Conservation (phyloP, 37 sponge, comb jelly and placozoan genomes). For the Chondrilla cf. caribensis region DNA sequence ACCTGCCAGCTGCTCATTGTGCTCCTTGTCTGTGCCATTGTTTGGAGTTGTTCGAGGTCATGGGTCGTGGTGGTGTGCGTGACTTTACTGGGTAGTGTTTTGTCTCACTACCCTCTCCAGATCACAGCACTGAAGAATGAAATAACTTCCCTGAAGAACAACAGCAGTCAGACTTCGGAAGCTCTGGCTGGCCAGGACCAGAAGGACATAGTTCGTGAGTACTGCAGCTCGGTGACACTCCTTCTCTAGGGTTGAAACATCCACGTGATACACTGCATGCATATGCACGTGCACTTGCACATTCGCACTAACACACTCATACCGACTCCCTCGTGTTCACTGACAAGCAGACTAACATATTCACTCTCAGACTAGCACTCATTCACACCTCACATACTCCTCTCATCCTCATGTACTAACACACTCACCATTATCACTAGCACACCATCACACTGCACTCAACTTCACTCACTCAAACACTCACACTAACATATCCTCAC, state of each 20-base stretch:
- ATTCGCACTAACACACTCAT: not conserved
- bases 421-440: too few relatives aligned
- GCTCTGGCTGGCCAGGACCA: constrained; percentile 60
- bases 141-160: constrained; percentile 44
- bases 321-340: too few relatives aligned
- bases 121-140: constrained; percentile 56
- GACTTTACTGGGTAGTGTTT: not conserved
- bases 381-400: too few relatives aligned
- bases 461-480: not conserved
- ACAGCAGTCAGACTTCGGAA: not conserved
- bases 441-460: too few relatives aligned
- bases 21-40: too few relatives aligned
- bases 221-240: not conserved
- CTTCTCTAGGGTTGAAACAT: not conserved
- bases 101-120: not conserved
- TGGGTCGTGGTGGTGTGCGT: too few relatives aligned
- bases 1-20: too few relatives aligned
- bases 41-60: too few relatives aligned
- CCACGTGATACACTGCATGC: not conserved
- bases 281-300: not conserved
- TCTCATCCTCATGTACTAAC: not conserved
- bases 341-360: too few relatives aligned
- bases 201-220: constrained; percentile 78
- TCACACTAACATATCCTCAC: not conserved
- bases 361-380: not conserved